Percentiles rank a stretch among this genome's conserved stretches.
phyloP scores from a whole-genome alignment of 30 jellyfish, hydroid and myxozoan species.

The Sanderia malayensis region DNA sequence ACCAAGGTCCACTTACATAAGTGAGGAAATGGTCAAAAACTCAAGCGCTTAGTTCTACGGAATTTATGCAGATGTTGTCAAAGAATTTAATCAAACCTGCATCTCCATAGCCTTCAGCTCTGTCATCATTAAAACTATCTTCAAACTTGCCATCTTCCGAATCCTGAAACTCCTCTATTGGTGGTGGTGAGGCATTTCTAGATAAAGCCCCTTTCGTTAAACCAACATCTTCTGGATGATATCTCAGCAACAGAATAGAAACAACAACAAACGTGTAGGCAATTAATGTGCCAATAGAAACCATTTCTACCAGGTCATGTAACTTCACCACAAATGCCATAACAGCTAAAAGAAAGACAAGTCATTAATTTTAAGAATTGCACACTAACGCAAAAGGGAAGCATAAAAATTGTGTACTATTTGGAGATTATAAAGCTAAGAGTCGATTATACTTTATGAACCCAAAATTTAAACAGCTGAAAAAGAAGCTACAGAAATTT shows the following conservation, averaged over 20 bases:
- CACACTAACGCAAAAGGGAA: too few relatives aligned
- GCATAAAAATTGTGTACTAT: too few relatives aligned
- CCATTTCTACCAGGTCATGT: conserved; percentile 83
- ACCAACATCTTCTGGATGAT: conserved; percentile 64
- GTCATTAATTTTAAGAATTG: background rate
- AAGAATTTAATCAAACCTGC: background rate
- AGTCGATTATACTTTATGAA: too few relatives aligned
- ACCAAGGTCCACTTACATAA: too few relatives aligned
- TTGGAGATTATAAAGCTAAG: too few relatives aligned
- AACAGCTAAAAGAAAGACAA: conserved; percentile 37
- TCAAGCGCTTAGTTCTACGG: too few relatives aligned
- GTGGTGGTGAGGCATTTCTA: conserved; percentile 18
- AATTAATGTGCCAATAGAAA: conserved; percentile 82
- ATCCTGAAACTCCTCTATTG: too few relatives aligned
- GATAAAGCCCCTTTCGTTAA: conserved; percentile 56
- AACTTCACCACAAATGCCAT: conserved; percentile 59
- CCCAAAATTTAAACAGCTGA: too few relatives aligned
- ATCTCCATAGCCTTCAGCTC: conserved; percentile 27
- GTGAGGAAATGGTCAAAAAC: too few relatives aligned
- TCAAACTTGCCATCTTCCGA: background rate
- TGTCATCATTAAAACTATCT: conserved; percentile 5
- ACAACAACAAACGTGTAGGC: conserved; percentile 87
- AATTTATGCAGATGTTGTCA: too few relatives aligned
- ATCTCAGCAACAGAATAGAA: conserved; percentile 74
- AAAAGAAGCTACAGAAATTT: too few relatives aligned